Conservation (phyloP, 1,140 invertebrate genomes). For the Drosophila bocqueti region DNA sequence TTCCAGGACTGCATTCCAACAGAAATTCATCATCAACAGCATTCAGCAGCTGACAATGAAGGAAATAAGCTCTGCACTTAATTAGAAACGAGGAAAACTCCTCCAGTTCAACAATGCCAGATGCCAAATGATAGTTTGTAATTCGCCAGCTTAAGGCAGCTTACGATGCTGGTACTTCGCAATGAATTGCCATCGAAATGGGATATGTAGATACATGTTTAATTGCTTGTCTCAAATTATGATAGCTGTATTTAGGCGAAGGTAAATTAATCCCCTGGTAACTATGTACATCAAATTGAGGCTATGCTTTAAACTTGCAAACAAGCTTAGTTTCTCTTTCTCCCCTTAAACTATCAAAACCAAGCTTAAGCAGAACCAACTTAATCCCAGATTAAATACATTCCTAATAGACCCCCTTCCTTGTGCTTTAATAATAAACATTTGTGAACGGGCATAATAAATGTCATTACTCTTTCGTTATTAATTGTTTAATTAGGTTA, state of each 20-base stretch:
- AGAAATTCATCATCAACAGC: conserved; percentile 24
- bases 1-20: conserved; percentile 30
- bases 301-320: background rate
- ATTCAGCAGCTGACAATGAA: conserved; percentile 24
- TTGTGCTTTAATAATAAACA: background rate
- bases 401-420: background rate
- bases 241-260: background rate
- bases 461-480: background rate
- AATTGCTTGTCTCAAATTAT: background rate
- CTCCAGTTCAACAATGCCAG: conserved; percentile 16
- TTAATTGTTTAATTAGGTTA: conserved; percentile 5
- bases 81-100: conserved; percentile 17
- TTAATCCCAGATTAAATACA: background rate
- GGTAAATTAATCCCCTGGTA: background rate
- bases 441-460: background rate
- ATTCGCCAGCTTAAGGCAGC: conserved; percentile 13
- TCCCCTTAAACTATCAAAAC: background rate
- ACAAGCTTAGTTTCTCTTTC: background rate
- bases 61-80: conserved; percentile 28
- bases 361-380: background rate
- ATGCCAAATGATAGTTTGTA: conserved; percentile 24
- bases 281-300: background rate
- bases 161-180: background rate
- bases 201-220: background rate
- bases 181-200: background rate